These are phyloP conservation scores for Allobates femoralis DNA, from an alignment of 2,797 vertebrate species.

Conservation along the genomic window DNA sequence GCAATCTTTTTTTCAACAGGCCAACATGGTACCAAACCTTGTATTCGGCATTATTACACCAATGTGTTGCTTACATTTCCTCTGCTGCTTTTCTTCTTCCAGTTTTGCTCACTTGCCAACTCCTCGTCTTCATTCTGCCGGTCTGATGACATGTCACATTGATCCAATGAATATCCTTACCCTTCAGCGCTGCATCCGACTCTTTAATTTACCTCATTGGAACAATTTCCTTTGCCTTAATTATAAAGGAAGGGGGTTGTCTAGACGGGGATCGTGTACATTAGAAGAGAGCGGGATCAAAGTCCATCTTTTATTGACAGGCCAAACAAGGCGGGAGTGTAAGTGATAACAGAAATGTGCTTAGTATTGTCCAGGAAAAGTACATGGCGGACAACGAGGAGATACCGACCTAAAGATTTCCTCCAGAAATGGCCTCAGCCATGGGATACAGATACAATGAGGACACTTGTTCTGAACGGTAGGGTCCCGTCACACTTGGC, in stretches of 20 bases:
- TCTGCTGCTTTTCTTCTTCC: neutral
- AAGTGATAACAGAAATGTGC: constrained; percentile 36
- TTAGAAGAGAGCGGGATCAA: constrained; percentile 30
- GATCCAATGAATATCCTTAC: constrained; percentile 27
- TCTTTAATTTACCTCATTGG: constrained; percentile 36
- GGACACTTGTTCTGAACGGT: too few species aligned
- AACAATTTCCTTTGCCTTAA: constrained; percentile 51
- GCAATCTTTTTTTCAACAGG: too few species aligned
- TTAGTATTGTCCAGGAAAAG: neutral
- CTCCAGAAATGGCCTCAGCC: neutral
- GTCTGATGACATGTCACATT: constrained; percentile 33
- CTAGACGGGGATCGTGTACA: constrained; percentile 44
- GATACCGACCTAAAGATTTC: neutral
- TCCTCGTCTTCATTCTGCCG: neutral
- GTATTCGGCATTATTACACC: too few species aligned
- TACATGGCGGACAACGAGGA: neutral
- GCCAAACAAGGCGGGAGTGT: constrained; percentile 19
- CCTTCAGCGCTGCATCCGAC: constrained; percentile 51
- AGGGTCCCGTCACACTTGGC: too few species aligned
- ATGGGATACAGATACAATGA: neutral
- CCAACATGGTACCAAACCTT: too few species aligned
- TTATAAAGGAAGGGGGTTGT: constrained; percentile 50
- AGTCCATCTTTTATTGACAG: constrained; percentile 42
- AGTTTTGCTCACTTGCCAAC: neutral
- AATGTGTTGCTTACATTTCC: neutral